Evolutionary conservation across 2,797 vertebrate genomes (phyloP).

Genomic region (Malacoctenus gilli): DNA sequence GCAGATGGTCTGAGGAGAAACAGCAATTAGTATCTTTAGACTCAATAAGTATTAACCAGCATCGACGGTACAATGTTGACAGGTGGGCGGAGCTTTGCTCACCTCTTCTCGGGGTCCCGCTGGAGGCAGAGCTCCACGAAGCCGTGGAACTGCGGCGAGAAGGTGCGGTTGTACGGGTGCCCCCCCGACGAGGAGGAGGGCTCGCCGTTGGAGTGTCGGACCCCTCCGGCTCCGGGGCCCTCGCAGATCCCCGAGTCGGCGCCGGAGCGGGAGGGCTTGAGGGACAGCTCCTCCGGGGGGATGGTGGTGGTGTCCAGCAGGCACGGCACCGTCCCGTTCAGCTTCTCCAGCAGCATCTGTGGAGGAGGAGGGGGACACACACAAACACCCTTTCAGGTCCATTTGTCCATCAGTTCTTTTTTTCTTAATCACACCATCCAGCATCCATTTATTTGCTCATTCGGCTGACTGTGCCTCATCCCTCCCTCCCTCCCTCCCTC

Average conservation of each 20-base stretch:
- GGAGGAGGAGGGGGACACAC: background rate
- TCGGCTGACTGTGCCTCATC: too few relatives aligned
- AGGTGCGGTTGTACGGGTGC: slow-evolving; percentile 94
- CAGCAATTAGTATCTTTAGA: background rate
- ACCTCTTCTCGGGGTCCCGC: slow-evolving; percentile 92
- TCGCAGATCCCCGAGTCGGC: slow-evolving; percentile 89
- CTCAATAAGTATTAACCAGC: background rate
- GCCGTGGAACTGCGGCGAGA: slow-evolving; percentile 92
- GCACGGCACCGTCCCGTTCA: slow-evolving; percentile 96
- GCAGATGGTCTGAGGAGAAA: slow-evolving; percentile 87
- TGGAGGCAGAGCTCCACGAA: slow-evolving; percentile 97
- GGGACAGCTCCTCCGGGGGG: slow-evolving; percentile 91
- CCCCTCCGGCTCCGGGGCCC: slow-evolving; percentile 75
- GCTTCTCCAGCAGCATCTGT: slow-evolving; percentile 97
- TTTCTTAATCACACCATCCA: too few relatives aligned
- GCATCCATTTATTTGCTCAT: too few relatives aligned
- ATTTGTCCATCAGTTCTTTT: too few relatives aligned
- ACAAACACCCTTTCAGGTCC: background rate
- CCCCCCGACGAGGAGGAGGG: slow-evolving; percentile 73
- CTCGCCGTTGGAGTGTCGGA: slow-evolving; percentile 89
- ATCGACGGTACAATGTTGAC: background rate
- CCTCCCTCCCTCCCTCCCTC: too few relatives aligned
- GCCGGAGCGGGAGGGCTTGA: slow-evolving; percentile 89
- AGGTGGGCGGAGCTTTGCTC: background rate
- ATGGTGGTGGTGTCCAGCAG: slow-evolving; percentile 96